A percentile compares a stretch with the other conserved stretches of the same genome.
Conservation (phyloP, 2,888 invertebrate species). For the Apotomis turbidana region DNA sequence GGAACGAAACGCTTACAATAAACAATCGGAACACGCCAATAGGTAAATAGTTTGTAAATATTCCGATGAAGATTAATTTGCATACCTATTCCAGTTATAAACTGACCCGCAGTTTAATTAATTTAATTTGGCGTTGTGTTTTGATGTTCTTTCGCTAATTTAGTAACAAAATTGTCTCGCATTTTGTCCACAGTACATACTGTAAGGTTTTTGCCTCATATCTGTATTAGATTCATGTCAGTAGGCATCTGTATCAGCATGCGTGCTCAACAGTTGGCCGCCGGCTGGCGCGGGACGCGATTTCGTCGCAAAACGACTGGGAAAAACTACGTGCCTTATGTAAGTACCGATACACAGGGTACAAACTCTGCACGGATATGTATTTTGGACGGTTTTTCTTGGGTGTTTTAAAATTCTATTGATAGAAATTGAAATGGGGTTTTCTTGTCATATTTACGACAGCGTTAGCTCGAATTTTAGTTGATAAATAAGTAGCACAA, state of each 20-base stretch:
- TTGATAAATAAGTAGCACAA: too few relatives aligned
- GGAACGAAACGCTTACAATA: background rate
- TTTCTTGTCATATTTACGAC: too few relatives aligned
- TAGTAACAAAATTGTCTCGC: background rate
- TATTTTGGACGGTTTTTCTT: background rate
- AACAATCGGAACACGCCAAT: conserved; percentile 28
- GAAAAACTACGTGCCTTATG: conserved; percentile 3
- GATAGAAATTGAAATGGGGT: too few relatives aligned
- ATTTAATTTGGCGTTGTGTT: background rate
- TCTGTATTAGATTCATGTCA: conserved; percentile 16
- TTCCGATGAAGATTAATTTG: conserved; percentile 18
- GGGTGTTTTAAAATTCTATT: background rate
- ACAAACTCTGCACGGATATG: background rate
- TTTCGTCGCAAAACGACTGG: background rate
- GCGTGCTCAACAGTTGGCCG: conserved; percentile 38
- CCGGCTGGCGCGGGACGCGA: conserved; percentile 21
- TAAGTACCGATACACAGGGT: background rate
- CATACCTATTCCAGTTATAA: background rate
- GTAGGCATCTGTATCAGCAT: conserved; percentile 27
- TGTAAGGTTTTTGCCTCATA: background rate
- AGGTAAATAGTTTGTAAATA: conserved; percentile 23
- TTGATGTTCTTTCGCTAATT: background rate
- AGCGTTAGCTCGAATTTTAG: too few relatives aligned
- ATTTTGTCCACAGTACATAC: too few relatives aligned
- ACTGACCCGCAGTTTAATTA: conserved; percentile 4